These are phyloP conservation scores for Sapayoa aenigma DNA, from an alignment of 2,113 vertebrate species.

Conservation along the genomic window DNA sequence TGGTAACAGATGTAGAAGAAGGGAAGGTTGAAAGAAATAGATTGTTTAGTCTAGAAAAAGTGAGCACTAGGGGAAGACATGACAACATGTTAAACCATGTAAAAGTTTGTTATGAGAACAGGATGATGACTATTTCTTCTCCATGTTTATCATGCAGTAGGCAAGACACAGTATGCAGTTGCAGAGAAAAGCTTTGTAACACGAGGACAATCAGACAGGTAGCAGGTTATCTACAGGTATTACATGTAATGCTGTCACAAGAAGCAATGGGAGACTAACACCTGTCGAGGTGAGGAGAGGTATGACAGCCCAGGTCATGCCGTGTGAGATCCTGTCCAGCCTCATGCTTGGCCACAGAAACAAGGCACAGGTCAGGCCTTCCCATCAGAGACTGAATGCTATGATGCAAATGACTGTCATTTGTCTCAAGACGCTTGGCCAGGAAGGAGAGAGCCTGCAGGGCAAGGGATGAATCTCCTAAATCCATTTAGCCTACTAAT, in stretches of 20 bases:
- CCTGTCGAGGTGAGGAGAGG: not conserved
- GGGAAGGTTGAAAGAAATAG: not conserved
- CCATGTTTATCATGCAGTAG: not conserved
- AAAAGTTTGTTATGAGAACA: not conserved
- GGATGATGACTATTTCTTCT: not conserved
- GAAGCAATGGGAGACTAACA: not conserved
- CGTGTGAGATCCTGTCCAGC: accelerated
- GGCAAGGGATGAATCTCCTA: not conserved
- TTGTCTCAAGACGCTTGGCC: not conserved
- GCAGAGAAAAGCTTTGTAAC: not conserved
- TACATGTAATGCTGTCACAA: not conserved
- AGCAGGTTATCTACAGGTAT: not conserved
- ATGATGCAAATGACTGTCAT: accelerated
- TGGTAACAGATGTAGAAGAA: not conserved
- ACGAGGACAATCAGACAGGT: not conserved
- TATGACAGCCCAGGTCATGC: not conserved
- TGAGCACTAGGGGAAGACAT: not conserved
- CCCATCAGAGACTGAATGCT: not conserved
- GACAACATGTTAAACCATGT: not conserved
- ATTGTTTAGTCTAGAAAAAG: conserved; percentile 39
- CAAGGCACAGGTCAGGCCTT: not conserved
- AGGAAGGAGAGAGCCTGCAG: not conserved
- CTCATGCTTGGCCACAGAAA: not conserved
- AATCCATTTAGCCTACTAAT: not conserved
- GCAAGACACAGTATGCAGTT: not conserved